These are phyloP conservation scores for Drosophila orosa DNA, from an alignment of 1,140 invertebrate species.

Conservation along the genomic window DNA sequence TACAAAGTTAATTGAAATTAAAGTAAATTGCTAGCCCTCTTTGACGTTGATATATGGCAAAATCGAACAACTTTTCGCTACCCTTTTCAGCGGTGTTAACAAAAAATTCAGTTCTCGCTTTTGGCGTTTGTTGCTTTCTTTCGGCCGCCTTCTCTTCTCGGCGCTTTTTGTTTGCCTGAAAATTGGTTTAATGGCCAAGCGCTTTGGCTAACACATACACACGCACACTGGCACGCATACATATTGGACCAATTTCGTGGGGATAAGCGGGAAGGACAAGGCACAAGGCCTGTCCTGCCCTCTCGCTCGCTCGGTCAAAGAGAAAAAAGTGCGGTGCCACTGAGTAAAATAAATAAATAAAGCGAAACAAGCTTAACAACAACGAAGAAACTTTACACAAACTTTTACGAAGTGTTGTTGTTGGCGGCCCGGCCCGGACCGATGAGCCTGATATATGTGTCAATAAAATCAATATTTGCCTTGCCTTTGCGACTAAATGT, in stretches of 20 bases:
- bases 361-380: slow-evolving; percentile 46
- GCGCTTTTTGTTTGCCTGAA: slow-evolving; percentile 53
- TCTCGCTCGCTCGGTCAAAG: slow-evolving; percentile 32
- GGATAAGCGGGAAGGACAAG: slow-evolving; percentile 18
- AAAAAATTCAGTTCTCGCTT: slow-evolving; percentile 35
- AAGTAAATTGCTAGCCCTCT: neutral
- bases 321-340: slow-evolving; percentile 43
- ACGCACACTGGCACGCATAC: slow-evolving; percentile 10
- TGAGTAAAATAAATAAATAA: slow-evolving; percentile 56
- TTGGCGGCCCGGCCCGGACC: slow-evolving; percentile 7
- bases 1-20: neutral
- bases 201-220: slow-evolving; percentile 37
- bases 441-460: slow-evolving; percentile 53
- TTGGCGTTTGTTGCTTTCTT: slow-evolving; percentile 19
- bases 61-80: slow-evolving; percentile 1
- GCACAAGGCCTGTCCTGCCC: slow-evolving; percentile 8
- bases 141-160: neutral
- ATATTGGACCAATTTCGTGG: slow-evolving; percentile 42
- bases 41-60: slow-evolving; percentile 2
- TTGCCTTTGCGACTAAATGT: slow-evolving; percentile 62
- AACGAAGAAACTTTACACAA: slow-evolving; percentile 61
- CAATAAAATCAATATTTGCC: slow-evolving; percentile 73
- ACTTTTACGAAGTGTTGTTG: slow-evolving; percentile 41
- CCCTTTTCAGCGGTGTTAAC: slow-evolving; percentile 10
- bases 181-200: slow-evolving; percentile 69